Evolutionary conservation across 2,113 vertebrate genomes (phyloP).

Genomic region (Spizaetus ornatus): DNA sequence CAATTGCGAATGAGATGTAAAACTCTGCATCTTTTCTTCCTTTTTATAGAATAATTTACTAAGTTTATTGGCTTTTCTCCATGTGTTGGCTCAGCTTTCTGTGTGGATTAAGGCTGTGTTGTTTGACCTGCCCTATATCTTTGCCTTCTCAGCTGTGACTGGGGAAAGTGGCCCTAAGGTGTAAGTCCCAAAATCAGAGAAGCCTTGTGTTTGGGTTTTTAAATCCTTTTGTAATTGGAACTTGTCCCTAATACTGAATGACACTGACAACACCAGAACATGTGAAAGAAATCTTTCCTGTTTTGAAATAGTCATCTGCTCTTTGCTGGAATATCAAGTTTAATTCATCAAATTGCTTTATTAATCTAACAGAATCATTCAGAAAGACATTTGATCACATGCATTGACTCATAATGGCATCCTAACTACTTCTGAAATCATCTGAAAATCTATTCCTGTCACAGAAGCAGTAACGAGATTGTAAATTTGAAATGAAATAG

Average conservation of each 20-base stretch:
- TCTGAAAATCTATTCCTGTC: conserved; percentile 65
- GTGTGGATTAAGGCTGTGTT: not conserved
- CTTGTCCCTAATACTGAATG: not conserved
- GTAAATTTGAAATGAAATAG: conserved; percentile 73
- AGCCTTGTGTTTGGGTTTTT: not conserved
- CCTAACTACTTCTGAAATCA: conserved; percentile 34
- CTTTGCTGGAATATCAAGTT: conserved; percentile 13
- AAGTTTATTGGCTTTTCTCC: not conserved
- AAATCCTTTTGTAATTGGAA: not conserved
- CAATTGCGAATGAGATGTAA: not conserved
- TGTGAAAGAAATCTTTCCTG: not conserved
- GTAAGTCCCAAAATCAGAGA: not conserved
- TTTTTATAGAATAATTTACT: not conserved
- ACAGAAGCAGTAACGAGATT: conserved; percentile 27
- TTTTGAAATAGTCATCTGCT: conserved; percentile 1
- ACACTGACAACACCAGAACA: not conserved
- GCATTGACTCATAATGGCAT: conserved; percentile 30
- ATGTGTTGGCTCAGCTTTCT: not conserved
- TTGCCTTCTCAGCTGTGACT: not conserved
- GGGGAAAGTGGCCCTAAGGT: not conserved
- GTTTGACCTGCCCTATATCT: not conserved
- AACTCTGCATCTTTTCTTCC: not conserved
- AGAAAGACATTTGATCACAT: conserved; percentile 48
- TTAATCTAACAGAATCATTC: conserved; percentile 51
- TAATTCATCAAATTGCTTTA: conserved; percentile 53